Percentiles rank a stretch among this genome's conserved stretches.
Evolutionary conservation across 1,140 invertebrate genomes (phyloP).

Genomic region (Drosophila chauvacae): DNA sequence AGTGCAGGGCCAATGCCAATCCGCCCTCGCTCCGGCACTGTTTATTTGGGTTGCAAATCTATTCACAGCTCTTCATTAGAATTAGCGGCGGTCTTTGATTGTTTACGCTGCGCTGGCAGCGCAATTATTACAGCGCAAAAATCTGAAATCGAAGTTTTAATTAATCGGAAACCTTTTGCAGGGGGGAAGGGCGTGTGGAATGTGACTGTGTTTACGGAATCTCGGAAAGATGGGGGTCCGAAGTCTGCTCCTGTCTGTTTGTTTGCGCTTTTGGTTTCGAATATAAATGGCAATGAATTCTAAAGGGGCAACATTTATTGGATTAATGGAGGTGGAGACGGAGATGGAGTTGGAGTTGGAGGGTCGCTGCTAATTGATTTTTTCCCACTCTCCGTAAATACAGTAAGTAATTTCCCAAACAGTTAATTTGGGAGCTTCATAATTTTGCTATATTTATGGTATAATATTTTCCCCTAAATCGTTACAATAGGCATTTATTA

Average conservation of each 20-base stretch:
- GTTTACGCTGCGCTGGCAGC: slow-evolving; percentile 61
- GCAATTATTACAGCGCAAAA: slow-evolving; percentile 67
- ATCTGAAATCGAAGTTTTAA: slow-evolving; percentile 44
- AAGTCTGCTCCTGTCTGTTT: slow-evolving; percentile 33
- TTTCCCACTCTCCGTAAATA: slow-evolving; percentile 9
- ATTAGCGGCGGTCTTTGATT: slow-evolving; percentile 58
- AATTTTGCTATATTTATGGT: not conserved
- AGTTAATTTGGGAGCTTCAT: not conserved
- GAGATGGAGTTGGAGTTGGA: not conserved
- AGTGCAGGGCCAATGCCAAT: slow-evolving; percentile 58
- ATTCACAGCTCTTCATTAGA: slow-evolving; percentile 77
- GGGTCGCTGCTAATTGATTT: slow-evolving; percentile 57
- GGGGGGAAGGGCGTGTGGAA: not conserved
- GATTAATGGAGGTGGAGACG: slow-evolving; percentile 28
- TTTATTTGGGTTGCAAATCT: slow-evolving; percentile 80
- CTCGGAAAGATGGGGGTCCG: slow-evolving; percentile 4
- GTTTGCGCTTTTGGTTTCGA: slow-evolving; percentile 13
- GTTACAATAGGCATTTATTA: slow-evolving; percentile 18
- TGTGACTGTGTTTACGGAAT: slow-evolving; percentile 49
- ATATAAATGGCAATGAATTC: slow-evolving; percentile 43
- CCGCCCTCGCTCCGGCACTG: slow-evolving; percentile 25
- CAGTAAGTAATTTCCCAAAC: not conserved
- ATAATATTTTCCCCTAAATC: not conserved
- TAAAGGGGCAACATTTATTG: slow-evolving; percentile 29
- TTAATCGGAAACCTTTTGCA: slow-evolving; percentile 32